Conservation (phyloP, 1,140 invertebrate species). For the Achatina immaculata region DNA sequence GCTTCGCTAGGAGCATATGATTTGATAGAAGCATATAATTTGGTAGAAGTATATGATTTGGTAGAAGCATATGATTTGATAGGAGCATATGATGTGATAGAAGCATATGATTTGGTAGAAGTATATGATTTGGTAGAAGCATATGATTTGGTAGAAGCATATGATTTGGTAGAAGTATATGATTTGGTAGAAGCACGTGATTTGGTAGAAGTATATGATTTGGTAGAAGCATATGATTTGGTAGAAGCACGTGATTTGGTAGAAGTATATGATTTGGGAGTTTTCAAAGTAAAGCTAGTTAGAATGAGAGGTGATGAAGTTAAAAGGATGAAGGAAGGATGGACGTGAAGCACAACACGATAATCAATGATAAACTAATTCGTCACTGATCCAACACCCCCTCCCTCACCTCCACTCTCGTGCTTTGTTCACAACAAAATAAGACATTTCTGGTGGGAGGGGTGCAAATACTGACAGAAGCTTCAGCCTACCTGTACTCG, state of each 20-base stretch:
- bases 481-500: constrained; percentile 36
- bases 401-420: too few species aligned
- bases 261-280: not conserved
- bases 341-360: too few species aligned
- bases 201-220: not conserved
- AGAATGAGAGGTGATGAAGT: too few species aligned
- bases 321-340: too few species aligned
- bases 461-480: too few species aligned
- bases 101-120: not conserved
- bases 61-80: not conserved
- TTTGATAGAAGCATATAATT: not conserved
- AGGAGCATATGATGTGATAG: not conserved
- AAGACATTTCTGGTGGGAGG: too few species aligned
- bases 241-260: not conserved
- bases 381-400: too few species aligned
- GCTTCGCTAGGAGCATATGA: not conserved
- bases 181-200: not conserved
- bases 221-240: not conserved
- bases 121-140: not conserved
- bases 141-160: not conserved
- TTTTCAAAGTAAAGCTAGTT: too few species aligned
- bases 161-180: not conserved
- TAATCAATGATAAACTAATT: too few species aligned
- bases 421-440: too few species aligned
- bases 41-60: not conserved